Percentiles rank a stretch among this genome's conserved stretches.
phyloP scores from a whole-genome alignment of 2,797 vertebrate species.

The Cyprinodon diabolis region DNA sequence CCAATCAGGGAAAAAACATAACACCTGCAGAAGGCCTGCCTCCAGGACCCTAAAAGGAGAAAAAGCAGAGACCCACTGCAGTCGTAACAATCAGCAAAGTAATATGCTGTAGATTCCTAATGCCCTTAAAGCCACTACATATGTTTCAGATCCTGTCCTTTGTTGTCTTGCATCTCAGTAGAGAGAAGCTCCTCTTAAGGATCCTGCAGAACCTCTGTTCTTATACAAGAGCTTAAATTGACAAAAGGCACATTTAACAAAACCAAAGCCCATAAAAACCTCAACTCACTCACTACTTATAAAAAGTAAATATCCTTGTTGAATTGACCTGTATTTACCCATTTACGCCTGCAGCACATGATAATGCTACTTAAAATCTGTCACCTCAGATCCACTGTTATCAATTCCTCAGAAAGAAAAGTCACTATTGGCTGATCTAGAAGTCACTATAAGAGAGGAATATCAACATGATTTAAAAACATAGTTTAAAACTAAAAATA shows the following conservation, averaged over 20 bases:
- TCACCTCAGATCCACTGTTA: not conserved
- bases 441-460: too few species aligned
- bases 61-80: too few species aligned
- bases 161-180: constrained; percentile 1
- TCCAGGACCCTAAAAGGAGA: too few species aligned
- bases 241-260: not conserved
- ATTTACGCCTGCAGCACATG: not conserved
- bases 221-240: constrained; percentile 2
- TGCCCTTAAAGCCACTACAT: constrained; percentile 1
- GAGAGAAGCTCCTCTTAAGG: not conserved
- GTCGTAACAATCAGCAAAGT: constrained; percentile 8
- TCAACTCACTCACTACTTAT: not conserved
- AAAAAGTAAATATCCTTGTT: not conserved
- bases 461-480: too few species aligned
- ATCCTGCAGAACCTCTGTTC: not conserved
- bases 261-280: not conserved
- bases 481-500: too few species aligned
- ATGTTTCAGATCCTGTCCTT: constrained; percentile 1
- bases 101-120: constrained; percentile 7
- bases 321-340: not conserved
- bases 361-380: not conserved
- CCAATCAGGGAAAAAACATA: too few species aligned
- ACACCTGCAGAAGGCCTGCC: too few species aligned
- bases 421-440: too few species aligned
- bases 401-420: too few species aligned